Evolutionary conservation across 2,888 invertebrate species (phyloP), one percentile per base, ranked within the genome.

Genomic region (Tetragnatha montana): DNA sequence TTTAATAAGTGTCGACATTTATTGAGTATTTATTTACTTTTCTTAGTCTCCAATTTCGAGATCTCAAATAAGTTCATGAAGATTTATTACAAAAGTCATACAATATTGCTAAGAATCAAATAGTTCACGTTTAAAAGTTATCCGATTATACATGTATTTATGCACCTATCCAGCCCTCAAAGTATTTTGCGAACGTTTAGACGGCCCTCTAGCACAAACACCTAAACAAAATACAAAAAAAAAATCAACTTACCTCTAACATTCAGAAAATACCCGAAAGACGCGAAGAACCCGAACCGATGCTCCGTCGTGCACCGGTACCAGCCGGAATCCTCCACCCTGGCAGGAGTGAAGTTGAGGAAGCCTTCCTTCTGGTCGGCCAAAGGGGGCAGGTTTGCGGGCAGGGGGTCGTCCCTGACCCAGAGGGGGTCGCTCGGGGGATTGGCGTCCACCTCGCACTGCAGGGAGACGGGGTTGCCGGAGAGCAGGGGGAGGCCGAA

Each of bases 371-470:
- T 35, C 35, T 35, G 35, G 35, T 35, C 35, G 1, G 35, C 35
- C 17, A 12, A 17, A 49, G 81, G 49, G 81, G 85, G 75, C 47
- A 88, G 84, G 12, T 70, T 21, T 3, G 86, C 70, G 3, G 81
- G 60, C 2, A 88, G 79, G 17, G 86, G 87, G n/a, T 91, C 91
- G 85, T 92, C 95, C 93, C 95, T 94, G 92, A 97, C 96, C 98
- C 98, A 98, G 92, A 96, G 95, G 80, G 97, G 97, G 81, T 95
- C 95, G 83, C 97, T 96, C 85, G 96, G 95, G 21, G 98, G 98
- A 94, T 98, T 98, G 92, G 98, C 97, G 94, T 98, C 98, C 91
- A 98, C 97, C 94, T 97, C 97, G 93, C 98, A 98, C 93, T 97
- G 96, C 92, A 98, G 94, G 87, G 97, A 97, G 91, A 98, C 97